phyloP scores from a whole-genome alignment of 2,888 invertebrate genomes.

The Lepas anatifera region DNA sequence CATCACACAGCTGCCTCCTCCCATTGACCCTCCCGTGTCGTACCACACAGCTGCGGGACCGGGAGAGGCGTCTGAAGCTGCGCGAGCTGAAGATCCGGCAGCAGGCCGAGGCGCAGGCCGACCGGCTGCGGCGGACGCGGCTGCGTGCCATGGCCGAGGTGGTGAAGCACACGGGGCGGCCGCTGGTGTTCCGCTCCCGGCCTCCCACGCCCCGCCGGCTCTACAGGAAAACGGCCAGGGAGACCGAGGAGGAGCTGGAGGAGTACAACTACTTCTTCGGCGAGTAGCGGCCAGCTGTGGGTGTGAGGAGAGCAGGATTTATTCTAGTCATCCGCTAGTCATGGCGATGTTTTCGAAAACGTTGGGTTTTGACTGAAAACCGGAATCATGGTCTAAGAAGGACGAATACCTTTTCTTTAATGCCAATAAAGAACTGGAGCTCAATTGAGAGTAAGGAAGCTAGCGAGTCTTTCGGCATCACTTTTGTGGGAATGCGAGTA shows the following conservation, averaged over 20 bases:
- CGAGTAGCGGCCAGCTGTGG: no score
- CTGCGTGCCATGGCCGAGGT: conserved; percentile 6
- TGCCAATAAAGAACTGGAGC: no score
- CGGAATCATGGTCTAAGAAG: no score
- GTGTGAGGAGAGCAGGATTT: no score
- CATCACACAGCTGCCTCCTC: no score
- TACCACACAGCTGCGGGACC: background rate
- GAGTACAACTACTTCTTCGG: conserved; percentile 6
- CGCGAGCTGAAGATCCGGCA: background rate
- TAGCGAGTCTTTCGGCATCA: no score
- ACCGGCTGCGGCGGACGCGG: background rate
- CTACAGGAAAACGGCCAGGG: background rate
- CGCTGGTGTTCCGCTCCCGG: background rate
- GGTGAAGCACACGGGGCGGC: background rate
- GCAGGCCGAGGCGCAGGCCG: conserved; percentile 7
- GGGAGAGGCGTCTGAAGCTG: background rate
- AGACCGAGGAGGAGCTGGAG: conserved; percentile 5
- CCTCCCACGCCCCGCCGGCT: background rate
- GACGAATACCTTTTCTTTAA: no score
- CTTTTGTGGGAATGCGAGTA: no score
- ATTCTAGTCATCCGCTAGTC: no score
- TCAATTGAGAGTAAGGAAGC: no score
- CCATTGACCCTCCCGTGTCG: background rate
- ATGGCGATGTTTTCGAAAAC: no score
- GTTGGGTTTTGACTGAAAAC: no score